Percentiles rank a stretch among this genome's conserved stretches.
Evolutionary conservation across 2,113 vertebrate species (phyloP).

Genomic region (Panthera tigris): DNA sequence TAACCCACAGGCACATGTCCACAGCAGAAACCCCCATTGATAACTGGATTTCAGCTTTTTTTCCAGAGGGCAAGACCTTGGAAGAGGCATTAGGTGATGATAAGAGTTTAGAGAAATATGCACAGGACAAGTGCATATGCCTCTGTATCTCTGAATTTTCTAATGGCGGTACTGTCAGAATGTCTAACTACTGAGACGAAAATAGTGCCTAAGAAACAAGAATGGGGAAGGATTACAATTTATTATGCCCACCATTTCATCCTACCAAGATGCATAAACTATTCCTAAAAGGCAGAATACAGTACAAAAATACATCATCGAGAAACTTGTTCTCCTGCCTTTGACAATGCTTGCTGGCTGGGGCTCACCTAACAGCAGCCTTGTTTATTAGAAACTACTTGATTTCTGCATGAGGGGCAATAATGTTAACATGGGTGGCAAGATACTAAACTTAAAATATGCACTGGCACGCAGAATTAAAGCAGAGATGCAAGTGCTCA

Average conservation of each 20-base stretch:
- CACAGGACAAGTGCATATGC: neutral
- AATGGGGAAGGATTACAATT: neutral
- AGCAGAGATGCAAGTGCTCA: slow-evolving; percentile 9
- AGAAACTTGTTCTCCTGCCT: neutral
- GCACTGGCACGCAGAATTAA: slow-evolving; percentile 66
- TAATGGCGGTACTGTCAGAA: neutral
- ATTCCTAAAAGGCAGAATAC: neutral
- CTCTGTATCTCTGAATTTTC: neutral
- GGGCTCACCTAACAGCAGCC: neutral
- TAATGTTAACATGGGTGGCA: slow-evolving; percentile 6
- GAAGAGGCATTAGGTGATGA: neutral
- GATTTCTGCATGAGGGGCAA: slow-evolving; percentile 1
- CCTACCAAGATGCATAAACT: neutral
- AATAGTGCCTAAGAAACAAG: neutral
- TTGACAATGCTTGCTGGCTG: neutral
- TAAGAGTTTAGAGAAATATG: neutral
- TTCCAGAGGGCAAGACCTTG: slow-evolving; percentile 25
- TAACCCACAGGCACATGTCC: slow-evolving; percentile 3
- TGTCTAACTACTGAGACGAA: neutral
- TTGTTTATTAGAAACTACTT: slow-evolving; percentile 47
- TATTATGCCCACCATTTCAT: neutral
- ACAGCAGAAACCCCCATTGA: neutral
- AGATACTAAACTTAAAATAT: slow-evolving; percentile 70
- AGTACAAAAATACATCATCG: neutral
- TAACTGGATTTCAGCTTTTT: slow-evolving; percentile 6